These are phyloP conservation scores for Platycnemis pennipes DNA, from an alignment of 2,888 invertebrate genomes.

Conservation along the genomic window DNA sequence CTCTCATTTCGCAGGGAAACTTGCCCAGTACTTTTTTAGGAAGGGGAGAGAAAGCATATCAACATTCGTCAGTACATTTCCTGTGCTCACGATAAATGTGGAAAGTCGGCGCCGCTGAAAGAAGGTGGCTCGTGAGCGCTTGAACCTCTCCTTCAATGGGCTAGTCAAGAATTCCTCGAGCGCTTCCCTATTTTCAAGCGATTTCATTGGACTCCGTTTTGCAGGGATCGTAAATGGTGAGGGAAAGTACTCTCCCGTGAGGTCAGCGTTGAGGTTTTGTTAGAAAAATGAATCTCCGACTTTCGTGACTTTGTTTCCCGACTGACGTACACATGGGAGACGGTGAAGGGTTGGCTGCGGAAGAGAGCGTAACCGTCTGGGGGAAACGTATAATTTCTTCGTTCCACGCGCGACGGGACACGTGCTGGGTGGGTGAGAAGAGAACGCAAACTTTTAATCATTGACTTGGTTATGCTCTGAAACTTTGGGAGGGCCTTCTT, in stretches of 20 bases:
- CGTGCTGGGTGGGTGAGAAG: not conserved
- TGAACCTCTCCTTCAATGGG: not conserved
- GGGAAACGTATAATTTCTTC: not conserved
- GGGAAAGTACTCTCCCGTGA: not conserved
- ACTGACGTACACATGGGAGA: not conserved
- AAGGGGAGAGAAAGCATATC: not conserved
- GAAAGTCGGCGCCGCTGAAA: not conserved
- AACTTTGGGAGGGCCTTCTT: conserved; percentile 5
- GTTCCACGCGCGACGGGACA: not conserved
- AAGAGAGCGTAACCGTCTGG: conserved; percentile 16
- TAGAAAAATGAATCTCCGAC: not conserved
- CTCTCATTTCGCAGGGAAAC: not conserved
- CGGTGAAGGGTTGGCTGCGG: not conserved
- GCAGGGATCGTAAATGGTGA: not conserved
- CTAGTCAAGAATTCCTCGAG: not conserved
- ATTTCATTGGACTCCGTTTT: not conserved
- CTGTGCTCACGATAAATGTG: not conserved
- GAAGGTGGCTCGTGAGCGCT: not conserved
- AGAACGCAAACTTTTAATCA: conserved; percentile 51
- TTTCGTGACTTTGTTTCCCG: not conserved
- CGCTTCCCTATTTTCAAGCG: not conserved
- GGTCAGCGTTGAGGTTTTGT: not conserved
- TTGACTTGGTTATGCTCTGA: conserved; percentile 29
- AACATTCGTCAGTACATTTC: not conserved
- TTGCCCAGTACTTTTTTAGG: not conserved